Conservation (phyloP, 2,797 vertebrate species). For the Rhinoraja longicauda region DNA sequence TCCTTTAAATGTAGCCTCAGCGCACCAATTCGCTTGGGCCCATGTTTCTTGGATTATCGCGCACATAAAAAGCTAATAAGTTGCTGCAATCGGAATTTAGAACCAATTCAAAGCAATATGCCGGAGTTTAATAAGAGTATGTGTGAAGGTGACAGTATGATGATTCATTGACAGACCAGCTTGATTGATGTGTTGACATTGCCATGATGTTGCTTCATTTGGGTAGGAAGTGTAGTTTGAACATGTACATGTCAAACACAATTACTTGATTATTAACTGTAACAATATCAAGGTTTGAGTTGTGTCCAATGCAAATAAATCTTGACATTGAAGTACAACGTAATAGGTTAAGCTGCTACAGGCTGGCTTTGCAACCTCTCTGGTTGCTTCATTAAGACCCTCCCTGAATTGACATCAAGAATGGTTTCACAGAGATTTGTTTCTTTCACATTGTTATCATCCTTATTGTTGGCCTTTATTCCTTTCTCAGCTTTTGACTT, state of each 20-base stretch:
- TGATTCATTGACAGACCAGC: too few species aligned
- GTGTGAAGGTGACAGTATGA: too few species aligned
- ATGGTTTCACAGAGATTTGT: not conserved
- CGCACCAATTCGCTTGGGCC: too few species aligned
- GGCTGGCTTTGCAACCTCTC: not conserved
- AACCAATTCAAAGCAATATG: too few species aligned
- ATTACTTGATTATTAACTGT: not conserved
- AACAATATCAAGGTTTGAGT: not conserved
- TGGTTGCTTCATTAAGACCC: not conserved
- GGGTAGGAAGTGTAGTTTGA: not conserved
- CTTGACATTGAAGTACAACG: not conserved
- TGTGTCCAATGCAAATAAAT: not conserved
- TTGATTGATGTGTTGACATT: not conserved
- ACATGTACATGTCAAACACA: not conserved
- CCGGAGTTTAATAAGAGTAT: too few species aligned
- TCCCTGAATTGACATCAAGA: not conserved
- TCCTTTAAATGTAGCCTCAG: too few species aligned
- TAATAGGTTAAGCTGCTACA: not conserved
- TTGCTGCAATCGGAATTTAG: too few species aligned
- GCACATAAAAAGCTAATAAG: too few species aligned
- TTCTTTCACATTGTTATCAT: not conserved
- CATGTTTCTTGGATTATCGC: too few species aligned
- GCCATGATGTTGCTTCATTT: not conserved
- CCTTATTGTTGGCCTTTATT: not conserved
- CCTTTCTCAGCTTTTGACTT: not conserved